Percentiles rank a stretch among this genome's conserved stretches.
Evolutionary conservation across 2,797 vertebrate genomes (phyloP).

Genomic region (Onychomys leucogaster): DNA sequence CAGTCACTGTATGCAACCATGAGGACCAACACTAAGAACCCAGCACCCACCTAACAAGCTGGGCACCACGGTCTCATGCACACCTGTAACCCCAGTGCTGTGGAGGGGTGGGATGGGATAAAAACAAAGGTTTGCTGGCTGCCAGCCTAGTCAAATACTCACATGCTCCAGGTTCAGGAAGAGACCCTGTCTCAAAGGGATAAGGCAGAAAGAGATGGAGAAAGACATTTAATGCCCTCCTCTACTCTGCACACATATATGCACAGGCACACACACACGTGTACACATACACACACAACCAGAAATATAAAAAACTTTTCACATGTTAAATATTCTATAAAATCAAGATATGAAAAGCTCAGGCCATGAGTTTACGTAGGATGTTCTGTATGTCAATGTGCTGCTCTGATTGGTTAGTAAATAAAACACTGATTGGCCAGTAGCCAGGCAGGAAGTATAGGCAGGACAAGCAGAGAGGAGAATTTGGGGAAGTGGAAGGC

Average conservation of each 20-base stretch:
- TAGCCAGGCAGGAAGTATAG: no score
- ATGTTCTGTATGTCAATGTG: no score
- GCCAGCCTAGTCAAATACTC: neutral
- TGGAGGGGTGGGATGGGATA: no score
- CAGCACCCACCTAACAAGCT: neutral
- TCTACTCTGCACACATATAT: neutral
- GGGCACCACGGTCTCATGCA: no score
- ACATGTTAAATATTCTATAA: conserved; percentile 24
- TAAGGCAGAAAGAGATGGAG: neutral
- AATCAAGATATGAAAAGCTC: conserved; percentile 1
- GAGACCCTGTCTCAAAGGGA: neutral
- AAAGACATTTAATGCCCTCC: no score
- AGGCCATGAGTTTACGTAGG: neutral
- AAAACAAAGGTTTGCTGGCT: neutral
- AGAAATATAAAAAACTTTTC: neutral
- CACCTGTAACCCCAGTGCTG: neutral
- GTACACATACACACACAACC: neutral
- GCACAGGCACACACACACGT: accelerated
- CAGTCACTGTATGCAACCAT: neutral
- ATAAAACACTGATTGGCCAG: no score
- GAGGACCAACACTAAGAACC: neutral
- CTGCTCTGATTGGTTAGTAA: no score
- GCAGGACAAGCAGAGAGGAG: no score
- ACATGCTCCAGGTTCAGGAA: no score
- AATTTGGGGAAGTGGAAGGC: no score